Conservation (phyloP, 2,888 invertebrate genomes). For the Caradrina clavipalpis region DNA sequence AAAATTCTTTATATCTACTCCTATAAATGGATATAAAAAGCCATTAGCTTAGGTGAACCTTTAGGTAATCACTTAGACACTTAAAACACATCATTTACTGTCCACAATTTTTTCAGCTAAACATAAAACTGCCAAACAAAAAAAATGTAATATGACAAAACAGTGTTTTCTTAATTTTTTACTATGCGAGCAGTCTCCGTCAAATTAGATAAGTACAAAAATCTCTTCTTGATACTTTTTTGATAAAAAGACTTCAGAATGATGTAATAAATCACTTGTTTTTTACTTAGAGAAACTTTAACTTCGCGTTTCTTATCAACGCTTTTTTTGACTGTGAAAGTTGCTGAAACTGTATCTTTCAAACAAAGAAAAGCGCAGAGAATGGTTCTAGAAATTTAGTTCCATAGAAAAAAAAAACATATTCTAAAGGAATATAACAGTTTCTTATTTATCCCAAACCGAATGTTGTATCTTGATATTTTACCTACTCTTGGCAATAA, state of each 20-base stretch:
- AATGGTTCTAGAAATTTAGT: too few species aligned
- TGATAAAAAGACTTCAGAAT: background rate
- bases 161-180: too few species aligned
- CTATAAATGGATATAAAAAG: background rate
- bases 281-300: background rate
- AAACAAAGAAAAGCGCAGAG: too few species aligned
- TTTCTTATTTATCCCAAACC: background rate
- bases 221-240: background rate
- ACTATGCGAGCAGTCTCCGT: background rate
- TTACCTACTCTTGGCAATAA: slow-evolving; percentile 1
- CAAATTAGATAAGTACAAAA: background rate
- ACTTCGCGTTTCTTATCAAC: too few species aligned
- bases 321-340: too few species aligned
- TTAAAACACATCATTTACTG: too few species aligned
- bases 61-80: too few species aligned
- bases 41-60: too few species aligned
- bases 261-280: background rate
- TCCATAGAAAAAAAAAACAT: background rate
- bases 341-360: background rate
- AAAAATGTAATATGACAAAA: too few species aligned
- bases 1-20: background rate
- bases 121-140: too few species aligned
- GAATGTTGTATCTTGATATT: background rate
- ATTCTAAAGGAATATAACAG: background rate
- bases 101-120: too few species aligned